Evolutionary conservation across 2,797 vertebrate species (phyloP), one percentile per base, ranked within the genome.

Genomic region (Acanthurus lineatus): DNA sequence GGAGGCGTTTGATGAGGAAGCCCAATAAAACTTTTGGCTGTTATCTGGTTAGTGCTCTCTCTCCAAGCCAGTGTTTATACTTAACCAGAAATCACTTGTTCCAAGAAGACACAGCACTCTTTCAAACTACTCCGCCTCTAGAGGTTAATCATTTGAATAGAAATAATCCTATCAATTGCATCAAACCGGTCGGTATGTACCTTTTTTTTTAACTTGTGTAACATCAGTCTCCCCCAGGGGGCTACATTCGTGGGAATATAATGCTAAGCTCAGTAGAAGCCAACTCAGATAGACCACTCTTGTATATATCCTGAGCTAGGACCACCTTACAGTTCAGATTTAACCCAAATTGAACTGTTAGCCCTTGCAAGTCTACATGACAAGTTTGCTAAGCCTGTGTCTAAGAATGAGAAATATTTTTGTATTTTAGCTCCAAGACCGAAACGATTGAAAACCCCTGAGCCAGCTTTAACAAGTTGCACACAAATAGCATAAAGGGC

Each of bases 391-490:
- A 38, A 79, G 45, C 16, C 59, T 1, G 15, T 20, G 53, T 85
- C 68, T 77, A 76, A 57, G 20, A 69, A 69, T 58, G 61, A 78
- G 62, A 66, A 86, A n/a, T 35, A 67, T 88, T 87, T 53, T 71
- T 49, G 3, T 32, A 3, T 72, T 83, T 84, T 86, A 71, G 81
- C 76, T 77, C 15, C 17, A n/a, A 45, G 45, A 73, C 60, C 51
- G 65, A 71, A 78, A 79, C 70, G n/a, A 66, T 83, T 76, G 32
- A 74, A 79, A 82, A 63, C 54, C 78, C 81, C 74, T 71, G 86
- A 81, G 82, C 61, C 61, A 54, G 69, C 76, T 83, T 87, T 84
- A 86, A 85, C 68, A 78, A 72, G 66, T 19, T 48, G 54, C 45
- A 19, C 69, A 68, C 76, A 73, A 77, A 77, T 5, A 32, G 68